These are phyloP conservation scores for Cosmopolites sordidus DNA, from an alignment of 2,888 invertebrate genomes.

Conservation along the genomic window DNA sequence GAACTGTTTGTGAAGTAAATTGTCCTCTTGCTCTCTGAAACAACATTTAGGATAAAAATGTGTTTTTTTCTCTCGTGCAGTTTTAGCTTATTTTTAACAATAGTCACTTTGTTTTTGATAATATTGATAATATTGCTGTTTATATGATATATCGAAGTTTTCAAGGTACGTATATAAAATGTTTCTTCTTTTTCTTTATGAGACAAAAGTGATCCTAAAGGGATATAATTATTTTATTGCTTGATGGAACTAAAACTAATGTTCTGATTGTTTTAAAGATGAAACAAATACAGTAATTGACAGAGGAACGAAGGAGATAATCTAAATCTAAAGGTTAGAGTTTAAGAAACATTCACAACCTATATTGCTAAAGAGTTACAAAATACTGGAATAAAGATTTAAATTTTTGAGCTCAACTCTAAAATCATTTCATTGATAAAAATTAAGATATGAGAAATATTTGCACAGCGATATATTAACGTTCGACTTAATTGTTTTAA, in stretches of 20 bases:
- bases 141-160: too few species aligned
- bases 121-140: too few species aligned
- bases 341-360: slow-evolving; percentile 7
- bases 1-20: too few species aligned
- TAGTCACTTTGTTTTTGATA: too few species aligned
- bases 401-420: slow-evolving; percentile 7
- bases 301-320: not conserved
- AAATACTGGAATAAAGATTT: slow-evolving; percentile 4
- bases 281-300: not conserved
- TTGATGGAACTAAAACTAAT: not conserved
- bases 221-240: not conserved
- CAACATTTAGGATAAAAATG: too few species aligned
- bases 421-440: too few species aligned
- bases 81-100: too few species aligned
- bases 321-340: not conserved
- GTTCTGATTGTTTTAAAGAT: not conserved
- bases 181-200: too few species aligned
- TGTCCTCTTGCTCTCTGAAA: too few species aligned
- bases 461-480: slow-evolving; percentile 7
- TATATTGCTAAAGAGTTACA: slow-evolving; percentile 6
- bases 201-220: not conserved
- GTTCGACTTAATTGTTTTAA: slow-evolving; percentile 1
- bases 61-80: too few species aligned
- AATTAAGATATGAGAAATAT: slow-evolving; percentile 10
- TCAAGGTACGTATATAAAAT: too few species aligned